phyloP scores from a whole-genome alignment of 30 jellyfish, hydroid and myxozoan genomes.

The Aurelia coerulea region DNA sequence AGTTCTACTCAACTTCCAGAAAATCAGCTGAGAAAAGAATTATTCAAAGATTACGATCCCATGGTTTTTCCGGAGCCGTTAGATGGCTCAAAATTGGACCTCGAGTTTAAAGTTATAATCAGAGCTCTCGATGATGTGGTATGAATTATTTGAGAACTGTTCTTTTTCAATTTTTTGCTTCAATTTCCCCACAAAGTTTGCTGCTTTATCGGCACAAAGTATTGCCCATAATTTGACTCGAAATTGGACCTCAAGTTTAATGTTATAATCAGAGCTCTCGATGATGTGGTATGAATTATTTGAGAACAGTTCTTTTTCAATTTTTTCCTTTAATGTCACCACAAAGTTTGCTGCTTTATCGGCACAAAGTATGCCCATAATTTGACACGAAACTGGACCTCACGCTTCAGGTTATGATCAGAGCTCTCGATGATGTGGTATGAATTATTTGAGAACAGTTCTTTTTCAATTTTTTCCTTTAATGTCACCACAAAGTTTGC shows the following conservation, averaged over 20 bases:
- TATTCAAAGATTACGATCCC: constrained; percentile 21
- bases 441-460: neutral
- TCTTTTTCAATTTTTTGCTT: no score
- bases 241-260: neutral
- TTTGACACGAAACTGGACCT: neutral
- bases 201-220: neutral
- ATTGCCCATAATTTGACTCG: neutral
- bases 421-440: constrained; percentile 23
- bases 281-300: neutral
- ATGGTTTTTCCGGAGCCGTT: constrained; percentile 39
- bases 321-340: neutral
- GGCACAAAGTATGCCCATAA: neutral
- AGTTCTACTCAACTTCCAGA: neutral
- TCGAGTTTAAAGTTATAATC: neutral
- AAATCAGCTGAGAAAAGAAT: constrained; percentile 5
- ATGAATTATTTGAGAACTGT: neutral
- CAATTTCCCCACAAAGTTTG: neutral
- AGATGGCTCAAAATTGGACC: neutral
- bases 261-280: constrained; percentile 1
- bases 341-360: neutral
- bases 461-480: no score
- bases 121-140: constrained; percentile 38
- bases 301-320: no score
- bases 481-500: neutral
- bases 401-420: neutral